phyloP scores from a whole-genome alignment of 2,888 invertebrate genomes.

The Synergus umbraculus region DNA sequence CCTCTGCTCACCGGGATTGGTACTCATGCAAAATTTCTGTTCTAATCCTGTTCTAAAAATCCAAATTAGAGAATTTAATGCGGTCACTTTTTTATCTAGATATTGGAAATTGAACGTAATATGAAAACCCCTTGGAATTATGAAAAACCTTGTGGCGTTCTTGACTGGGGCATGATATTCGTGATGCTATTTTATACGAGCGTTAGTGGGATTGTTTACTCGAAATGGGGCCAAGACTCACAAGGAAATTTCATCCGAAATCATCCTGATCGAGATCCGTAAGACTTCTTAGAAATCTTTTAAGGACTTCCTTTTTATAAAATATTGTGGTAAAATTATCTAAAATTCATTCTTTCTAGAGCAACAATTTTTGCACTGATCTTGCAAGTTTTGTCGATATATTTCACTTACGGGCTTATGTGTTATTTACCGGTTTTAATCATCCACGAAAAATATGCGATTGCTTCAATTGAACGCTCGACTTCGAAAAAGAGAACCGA shows the following conservation, averaged over 20 bases:
- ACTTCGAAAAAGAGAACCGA: constrained; percentile 51
- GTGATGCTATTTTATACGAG: constrained; percentile 55
- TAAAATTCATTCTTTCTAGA: constrained; percentile 39
- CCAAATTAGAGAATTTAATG: background rate
- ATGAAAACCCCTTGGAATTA: constrained; percentile 63
- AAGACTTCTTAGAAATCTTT: constrained; percentile 20
- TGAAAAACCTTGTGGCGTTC: constrained; percentile 58
- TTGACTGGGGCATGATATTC: constrained; percentile 63
- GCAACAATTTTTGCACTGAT: constrained; percentile 54
- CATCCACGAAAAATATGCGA: constrained; percentile 53
- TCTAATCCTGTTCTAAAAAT: too few species aligned
- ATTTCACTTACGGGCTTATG: constrained; percentile 64
- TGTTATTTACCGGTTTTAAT: constrained; percentile 65
- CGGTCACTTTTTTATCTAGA: constrained; percentile 48
- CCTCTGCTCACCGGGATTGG: constrained; percentile 64
- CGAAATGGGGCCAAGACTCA: constrained; percentile 60
- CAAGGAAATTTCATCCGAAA: constrained; percentile 64
- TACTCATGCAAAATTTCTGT: constrained; percentile 40
- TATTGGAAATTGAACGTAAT: constrained; percentile 62
- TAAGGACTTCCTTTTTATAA: too few species aligned
- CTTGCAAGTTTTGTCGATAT: constrained; percentile 62
- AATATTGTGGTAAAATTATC: too few species aligned
- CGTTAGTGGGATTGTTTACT: constrained; percentile 61
- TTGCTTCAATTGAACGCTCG: constrained; percentile 54
- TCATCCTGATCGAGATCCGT: constrained; percentile 59